Percentiles rank a stretch among this genome's conserved stretches.
Conservation (phyloP, 2,797 vertebrate genomes). For the Arrhamphus sclerolepis region DNA sequence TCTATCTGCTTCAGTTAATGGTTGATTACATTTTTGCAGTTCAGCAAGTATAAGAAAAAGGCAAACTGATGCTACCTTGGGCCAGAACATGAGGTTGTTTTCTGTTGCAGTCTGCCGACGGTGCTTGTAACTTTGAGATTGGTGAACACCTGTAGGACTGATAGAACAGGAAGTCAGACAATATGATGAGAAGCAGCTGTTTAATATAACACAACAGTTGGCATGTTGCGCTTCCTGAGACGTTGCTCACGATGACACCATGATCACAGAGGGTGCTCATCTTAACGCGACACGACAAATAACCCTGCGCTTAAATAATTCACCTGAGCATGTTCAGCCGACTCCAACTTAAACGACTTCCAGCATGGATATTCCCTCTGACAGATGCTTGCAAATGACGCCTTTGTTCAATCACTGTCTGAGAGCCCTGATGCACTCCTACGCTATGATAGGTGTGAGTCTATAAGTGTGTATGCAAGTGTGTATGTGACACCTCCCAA, state of each 20-base stretch:
- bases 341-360: constrained; percentile 46
- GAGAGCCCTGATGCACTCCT: constrained; percentile 48
- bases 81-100: constrained; percentile 23
- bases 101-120: constrained; percentile 18
- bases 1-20: constrained; percentile 56
- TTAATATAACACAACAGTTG: constrained; percentile 69
- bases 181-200: constrained; percentile 59
- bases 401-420: constrained; percentile 73
- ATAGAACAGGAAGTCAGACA: constrained; percentile 34
- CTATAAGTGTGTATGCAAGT: constrained; percentile 44
- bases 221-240: constrained; percentile 61
- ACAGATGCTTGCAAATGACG: constrained; percentile 66
- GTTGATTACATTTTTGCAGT: constrained; percentile 52
- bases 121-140: constrained; percentile 17
- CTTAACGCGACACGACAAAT: constrained; percentile 77
- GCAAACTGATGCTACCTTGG: constrained; percentile 58
- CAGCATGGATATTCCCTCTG: constrained; percentile 60
- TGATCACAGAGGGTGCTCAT: constrained; percentile 73
- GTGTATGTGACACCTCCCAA: constrained; percentile 68
- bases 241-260: constrained; percentile 64
- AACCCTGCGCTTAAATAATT: constrained; percentile 74
- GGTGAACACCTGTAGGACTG: constrained; percentile 64
- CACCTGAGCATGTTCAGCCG: constrained; percentile 64
- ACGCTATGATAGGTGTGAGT: constrained; percentile 38
- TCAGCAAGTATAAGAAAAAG: constrained; percentile 41